Base-by-base conservation (phyloP, 2,888 invertebrate genomes). In the Chorisops tibialis region DNA sequence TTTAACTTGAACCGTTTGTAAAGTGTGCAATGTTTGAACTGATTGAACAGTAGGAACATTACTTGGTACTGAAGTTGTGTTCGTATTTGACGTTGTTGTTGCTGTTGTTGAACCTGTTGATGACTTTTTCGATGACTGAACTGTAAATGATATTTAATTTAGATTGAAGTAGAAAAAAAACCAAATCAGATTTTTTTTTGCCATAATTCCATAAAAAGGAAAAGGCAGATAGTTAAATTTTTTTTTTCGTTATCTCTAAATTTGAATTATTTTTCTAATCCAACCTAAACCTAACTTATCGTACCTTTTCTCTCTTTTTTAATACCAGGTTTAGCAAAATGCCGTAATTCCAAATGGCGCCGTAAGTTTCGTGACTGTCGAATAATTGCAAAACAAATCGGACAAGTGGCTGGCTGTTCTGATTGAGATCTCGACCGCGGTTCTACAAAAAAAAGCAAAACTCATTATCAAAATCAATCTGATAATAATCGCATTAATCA, bases 321-420 rank as follows among this genome's bases (percentile, higher is more conserved):
- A 21, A 75, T 72, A 61, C 77, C 77, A 12, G 77, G 79, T 67
- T 79, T 78, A 62, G 78, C 78, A 63, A 79, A 79, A 71, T 79
- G 79, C 67, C 79, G 70, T 58, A 79, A 69, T 69, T 79, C 81
- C 61, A 84, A 75, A 70, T 84, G 84, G 67, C 84, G 80, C 24
- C 83, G 77, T 62, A 84, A 72, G 70, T 84, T 84, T 61, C 84
- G 77, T 4, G 84, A 83, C 71, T 84, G 83, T 63, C 83, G 78
- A 37, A 84, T 78, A 51, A 83, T 81, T 54, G 83, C 82, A 66
- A 83, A 82, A 67, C 84, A 84, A 30, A 84, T 77, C 22, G 83
- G 83, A 74, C 84, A 84, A 49, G 81, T 79, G 19, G 83, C 83
- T 37, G 84, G 84, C 74, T 83, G 83, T 70, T 84, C 84, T 11